These are phyloP conservation scores for Dipus sagitta DNA, from an alignment of 2,797 vertebrate species.

Conservation along the genomic window DNA sequence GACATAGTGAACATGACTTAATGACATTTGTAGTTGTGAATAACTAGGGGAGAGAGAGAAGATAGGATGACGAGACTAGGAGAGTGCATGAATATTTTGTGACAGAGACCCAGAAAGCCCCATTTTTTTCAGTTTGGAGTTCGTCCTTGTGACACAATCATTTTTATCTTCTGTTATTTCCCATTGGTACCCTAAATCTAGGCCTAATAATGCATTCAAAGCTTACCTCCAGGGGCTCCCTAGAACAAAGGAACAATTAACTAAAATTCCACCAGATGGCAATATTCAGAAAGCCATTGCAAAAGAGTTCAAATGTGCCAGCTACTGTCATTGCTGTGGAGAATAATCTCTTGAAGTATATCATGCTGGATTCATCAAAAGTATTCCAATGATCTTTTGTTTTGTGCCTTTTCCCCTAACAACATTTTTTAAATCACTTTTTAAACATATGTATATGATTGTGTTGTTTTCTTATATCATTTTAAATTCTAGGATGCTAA, in stretches of 20 bases:
- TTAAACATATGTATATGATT: not conserved
- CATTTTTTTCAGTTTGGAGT: not conserved
- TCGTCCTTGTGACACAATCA: not conserved
- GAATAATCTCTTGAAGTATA: not conserved
- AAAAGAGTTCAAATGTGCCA: slow-evolving; percentile 46
- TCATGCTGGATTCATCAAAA: fast-evolving
- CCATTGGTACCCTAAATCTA: not conserved
- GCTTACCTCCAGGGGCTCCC: not conserved
- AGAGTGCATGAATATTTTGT: not conserved
- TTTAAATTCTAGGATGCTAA: slow-evolving; percentile 47
- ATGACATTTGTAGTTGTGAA: slow-evolving; percentile 29
- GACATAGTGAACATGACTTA: slow-evolving; percentile 2
- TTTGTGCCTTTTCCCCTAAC: not conserved
- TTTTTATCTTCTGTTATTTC: slow-evolving; percentile 42
- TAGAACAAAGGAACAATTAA: slow-evolving; percentile 71
- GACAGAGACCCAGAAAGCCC: not conserved
- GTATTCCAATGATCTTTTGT: not conserved
- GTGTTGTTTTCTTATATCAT: not conserved
- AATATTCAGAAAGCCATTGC: slow-evolving; percentile 86
- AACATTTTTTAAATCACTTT: no score
- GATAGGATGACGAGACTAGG: not conserved
- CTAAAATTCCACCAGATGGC: slow-evolving; percentile 88
- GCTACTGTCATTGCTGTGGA: not conserved
- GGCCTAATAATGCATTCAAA: not conserved
- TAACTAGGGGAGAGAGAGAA: not conserved